Conservation (phyloP, 2,888 invertebrate species). For the Beris chalybata region DNA sequence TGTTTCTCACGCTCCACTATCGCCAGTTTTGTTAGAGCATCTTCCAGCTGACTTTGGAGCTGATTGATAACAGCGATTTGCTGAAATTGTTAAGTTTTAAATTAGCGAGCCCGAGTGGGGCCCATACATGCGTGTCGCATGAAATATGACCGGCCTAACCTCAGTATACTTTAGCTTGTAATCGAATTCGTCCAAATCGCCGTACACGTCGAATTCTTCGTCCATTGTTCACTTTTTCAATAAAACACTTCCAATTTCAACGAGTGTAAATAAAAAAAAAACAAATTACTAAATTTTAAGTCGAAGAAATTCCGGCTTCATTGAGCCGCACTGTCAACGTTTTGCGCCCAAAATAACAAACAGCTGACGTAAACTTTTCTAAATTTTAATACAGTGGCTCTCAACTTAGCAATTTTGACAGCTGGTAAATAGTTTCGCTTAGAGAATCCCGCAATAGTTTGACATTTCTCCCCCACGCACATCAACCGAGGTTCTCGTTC, state of each 20-base stretch:
- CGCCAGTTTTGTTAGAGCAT: not conserved
- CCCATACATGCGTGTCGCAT: not conserved
- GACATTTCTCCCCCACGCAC: conserved; percentile 19
- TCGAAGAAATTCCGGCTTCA: no score
- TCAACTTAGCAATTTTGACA: no score
- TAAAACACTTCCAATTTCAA: no score
- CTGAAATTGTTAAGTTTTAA: not conserved
- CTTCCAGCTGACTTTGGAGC: not conserved
- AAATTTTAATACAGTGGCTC: no score
- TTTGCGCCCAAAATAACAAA: no score
- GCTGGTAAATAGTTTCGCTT: no score
- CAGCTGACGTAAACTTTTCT: no score
- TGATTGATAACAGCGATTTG: not conserved
- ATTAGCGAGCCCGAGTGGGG: not conserved
- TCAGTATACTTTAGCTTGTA: conserved; percentile 43
- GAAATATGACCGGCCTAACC: conserved; percentile 41
- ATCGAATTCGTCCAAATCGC: conserved; percentile 51
- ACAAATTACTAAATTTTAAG: no score
- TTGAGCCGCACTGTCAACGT: no score
- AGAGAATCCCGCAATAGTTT: not conserved
- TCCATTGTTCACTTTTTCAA: not conserved
- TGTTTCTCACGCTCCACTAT: conserved; percentile 42
- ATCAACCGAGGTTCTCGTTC: not conserved
- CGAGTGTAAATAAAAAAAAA: no score
- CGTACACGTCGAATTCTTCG: conserved; percentile 48